Base-by-base conservation (phyloP, 2,113 vertebrate genomes). In the Rhinolophus sinicus region DNA sequence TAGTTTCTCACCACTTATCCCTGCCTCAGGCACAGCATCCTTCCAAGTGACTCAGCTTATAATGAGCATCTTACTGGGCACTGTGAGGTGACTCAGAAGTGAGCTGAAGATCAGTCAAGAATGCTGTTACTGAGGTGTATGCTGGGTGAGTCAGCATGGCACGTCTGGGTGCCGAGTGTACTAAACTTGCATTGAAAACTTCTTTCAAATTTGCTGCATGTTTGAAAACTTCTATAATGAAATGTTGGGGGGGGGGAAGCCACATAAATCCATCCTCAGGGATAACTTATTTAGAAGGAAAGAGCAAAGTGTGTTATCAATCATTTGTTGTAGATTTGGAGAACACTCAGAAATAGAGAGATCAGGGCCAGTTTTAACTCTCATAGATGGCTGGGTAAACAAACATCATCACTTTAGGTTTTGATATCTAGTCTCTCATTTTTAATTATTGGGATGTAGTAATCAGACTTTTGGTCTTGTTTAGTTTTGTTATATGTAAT, bases 401-500 rank as follows among this genome's bases (percentile, higher is more conserved):
- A 19, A 73, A 86, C 19, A 15, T 11, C 22, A 0, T 65, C 40
- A 58, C 26, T 83, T 93, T 73, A 22, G 58, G 58, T 67, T 89
- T 75, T 62, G 73, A 56, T 26, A 21, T 91, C 16, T 73, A 24
- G 22, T 64, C 9, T 24, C 40, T 93, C 33, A 38, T 54, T 50
- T 78, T 75, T 88, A 95, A 38, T 91, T 15, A 93, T 22, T 65
- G 30, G 44, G 18, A 80, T 24, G 28, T 77, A 14, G 64, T 81
- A 86, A 88, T 52, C 33, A 78, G 35, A 10, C 40, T 73, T 96
- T 89, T 87, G 35, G 10, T 82, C 70, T 64, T 60, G 10, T 76
- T 96, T 83, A 56, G 14, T 82, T 83, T 96, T 78, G 38, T 65
- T 95, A 88, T 72, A 26, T 96, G 72, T 93, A 85, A 89, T 95